Conservation (phyloP, 2,888 invertebrate species). For the Drosophila sordidula region DNA sequence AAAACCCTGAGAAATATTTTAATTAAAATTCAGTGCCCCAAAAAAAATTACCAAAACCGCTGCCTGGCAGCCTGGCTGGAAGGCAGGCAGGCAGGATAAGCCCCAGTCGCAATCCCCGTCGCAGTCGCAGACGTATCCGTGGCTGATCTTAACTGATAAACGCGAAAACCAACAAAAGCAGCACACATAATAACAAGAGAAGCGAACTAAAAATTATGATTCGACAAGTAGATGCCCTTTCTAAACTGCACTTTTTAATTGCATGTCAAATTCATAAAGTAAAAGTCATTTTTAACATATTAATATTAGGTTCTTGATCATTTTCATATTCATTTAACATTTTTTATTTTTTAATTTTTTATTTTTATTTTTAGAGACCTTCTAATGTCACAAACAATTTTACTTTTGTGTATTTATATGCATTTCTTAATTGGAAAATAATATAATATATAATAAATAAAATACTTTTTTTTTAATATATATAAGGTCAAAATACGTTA, state of each 20-base stretch:
- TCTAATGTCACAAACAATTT: no score
- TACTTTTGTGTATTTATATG: no score
- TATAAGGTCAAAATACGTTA: no score
- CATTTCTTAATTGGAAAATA: no score
- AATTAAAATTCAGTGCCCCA: conserved; percentile 76
- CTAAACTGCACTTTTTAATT: background rate
- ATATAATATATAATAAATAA: no score
- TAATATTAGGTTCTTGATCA: background rate
- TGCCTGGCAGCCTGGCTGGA: conserved; percentile 30
- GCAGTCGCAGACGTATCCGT: conserved; percentile 55
- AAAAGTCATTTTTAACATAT: background rate
- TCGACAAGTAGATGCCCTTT: conserved; percentile 25
- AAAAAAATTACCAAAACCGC: conserved; percentile 66
- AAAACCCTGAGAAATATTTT: conserved; percentile 78
- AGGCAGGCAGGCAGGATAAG: conserved; percentile 60
- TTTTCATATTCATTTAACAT: no score
- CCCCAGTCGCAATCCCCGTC: conserved; percentile 36
- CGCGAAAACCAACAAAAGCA: conserved; percentile 75
- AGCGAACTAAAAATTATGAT: background rate
- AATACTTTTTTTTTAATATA: no score
- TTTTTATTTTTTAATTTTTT: no score
- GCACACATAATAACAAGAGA: conserved; percentile 38
- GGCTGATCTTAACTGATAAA: conserved; percentile 78
- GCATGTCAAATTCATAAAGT: no score
- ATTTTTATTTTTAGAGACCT: no score